Base-by-base conservation (phyloP, 2,888 invertebrate species). In the Holacanthella duospinosa region DNA sequence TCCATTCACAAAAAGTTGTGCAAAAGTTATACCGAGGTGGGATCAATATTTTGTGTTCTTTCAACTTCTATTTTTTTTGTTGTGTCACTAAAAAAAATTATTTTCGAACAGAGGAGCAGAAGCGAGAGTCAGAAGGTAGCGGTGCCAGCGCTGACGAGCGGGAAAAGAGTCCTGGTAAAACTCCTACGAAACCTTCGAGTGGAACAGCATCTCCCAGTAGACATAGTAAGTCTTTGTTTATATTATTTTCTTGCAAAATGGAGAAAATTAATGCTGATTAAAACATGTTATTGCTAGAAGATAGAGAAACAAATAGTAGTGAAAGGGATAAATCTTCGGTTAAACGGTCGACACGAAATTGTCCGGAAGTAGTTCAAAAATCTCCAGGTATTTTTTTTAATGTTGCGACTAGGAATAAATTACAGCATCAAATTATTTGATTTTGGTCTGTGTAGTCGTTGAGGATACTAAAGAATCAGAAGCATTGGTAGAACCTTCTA, bases 1-100 rank as follows among this genome's bases (percentile, higher is more conserved):
- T 76, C 61, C 76, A 77, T 69, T 73, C 74, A 43, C 78, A 78
- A 65, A 76, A 77, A 67, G 77, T 77, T 68, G 75, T 75, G n/a
- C 76, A 77, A 64, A 75, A 76, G 61, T 73, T 74, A 64, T 73
- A 76, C 63, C 77, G 76, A 74, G 75, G 74, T 69, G 64, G 61
- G 66, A 28, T n/a, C n/a, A n/a, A n/a, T n/a, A n/a, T n/a, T n/a
- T n/a, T n/a, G n/a, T n/a, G n/a, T n/a, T n/a, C n/a, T n/a, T n/a
- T n/a, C n/a, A n/a, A 28, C 56, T 21, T 19, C 19, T 24, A 28
- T 55, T 26, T 16, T 12, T 9, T 9, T 55, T 24, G 19, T 12
- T 6, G 24, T 12, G n/a, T 21, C 26, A 6, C 12, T 21, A 55
- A 21, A 27, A 27, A 55, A 9, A 21, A 16, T 25, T 16, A 26